phyloP scores from a whole-genome alignment of 2,888 invertebrate genomes.

The Eurytoma adleriae region DNA sequence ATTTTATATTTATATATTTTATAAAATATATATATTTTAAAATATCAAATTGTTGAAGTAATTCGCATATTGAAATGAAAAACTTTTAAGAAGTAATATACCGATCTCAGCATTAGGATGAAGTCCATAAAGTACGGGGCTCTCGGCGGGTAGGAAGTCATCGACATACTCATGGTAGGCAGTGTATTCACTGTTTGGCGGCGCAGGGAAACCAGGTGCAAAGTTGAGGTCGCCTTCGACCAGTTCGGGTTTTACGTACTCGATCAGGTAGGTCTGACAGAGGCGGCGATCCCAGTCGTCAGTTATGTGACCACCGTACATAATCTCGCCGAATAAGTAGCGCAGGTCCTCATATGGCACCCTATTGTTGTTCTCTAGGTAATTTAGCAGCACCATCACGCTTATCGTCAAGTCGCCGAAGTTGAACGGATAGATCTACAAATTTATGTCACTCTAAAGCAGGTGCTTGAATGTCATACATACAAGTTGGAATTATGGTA shows the following conservation, averaged over 20 bases:
- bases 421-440: conserved; percentile 83
- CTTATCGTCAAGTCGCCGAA: conserved; percentile 94
- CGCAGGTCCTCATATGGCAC: conserved; percentile 97
- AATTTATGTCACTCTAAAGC: conserved; percentile 3
- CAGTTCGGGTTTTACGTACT: conserved; percentile 92
- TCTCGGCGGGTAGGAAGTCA: conserved; percentile 90
- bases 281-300: conserved; percentile 96
- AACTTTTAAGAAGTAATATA: conserved; percentile 49
- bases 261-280: conserved; percentile 90
- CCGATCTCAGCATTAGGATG: conserved; percentile 98
- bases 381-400: conserved; percentile 92
- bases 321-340: conserved; percentile 96
- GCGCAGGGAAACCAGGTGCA: conserved; percentile 90
- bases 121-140: conserved; percentile 92
- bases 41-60: no score
- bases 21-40: no score
- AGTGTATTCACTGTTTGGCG: conserved; percentile 91
- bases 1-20: no score
- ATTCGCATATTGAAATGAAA: no score
- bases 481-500: no score
- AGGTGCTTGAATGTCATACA: not conserved
- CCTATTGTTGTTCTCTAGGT: conserved; percentile 90
- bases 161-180: conserved; percentile 94
- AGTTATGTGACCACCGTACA: conserved; percentile 98
- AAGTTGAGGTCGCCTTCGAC: conserved; percentile 90